A percentile compares a stretch with the other conserved stretches of the same genome.
Evolutionary conservation across 1,140 invertebrate genomes (phyloP).

Genomic region (Zaprionus ghesquierei): DNA sequence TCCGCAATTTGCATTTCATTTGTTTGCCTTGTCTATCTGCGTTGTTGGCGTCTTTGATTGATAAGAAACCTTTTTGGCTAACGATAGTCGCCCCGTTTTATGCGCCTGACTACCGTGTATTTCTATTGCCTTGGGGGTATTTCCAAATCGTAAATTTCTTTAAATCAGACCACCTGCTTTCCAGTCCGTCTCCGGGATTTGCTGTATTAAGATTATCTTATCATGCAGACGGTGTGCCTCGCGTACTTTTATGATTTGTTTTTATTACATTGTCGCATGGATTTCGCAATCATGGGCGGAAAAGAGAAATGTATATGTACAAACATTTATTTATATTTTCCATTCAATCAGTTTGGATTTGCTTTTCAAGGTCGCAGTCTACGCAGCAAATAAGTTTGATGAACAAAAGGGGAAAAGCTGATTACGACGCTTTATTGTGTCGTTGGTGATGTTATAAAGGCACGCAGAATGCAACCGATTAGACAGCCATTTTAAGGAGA

Average conservation of each 20-base stretch:
- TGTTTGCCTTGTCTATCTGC: not conserved
- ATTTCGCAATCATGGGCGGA: conserved; percentile 50
- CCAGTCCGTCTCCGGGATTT: conserved; percentile 46
- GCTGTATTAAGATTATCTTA: conserved; percentile 61
- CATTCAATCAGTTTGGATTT: conserved; percentile 13
- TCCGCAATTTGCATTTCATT: conserved; percentile 10
- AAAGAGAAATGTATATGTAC: not conserved
- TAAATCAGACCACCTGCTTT: conserved; percentile 52
- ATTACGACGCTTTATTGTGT: not conserved
- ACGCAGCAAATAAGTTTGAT: not conserved
- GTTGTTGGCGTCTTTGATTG: conserved; percentile 6
- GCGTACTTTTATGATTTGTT: conserved; percentile 55
- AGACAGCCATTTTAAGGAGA: no score
- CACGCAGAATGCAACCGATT: not conserved
- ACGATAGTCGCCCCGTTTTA: conserved; percentile 2
- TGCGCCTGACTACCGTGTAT: not conserved
- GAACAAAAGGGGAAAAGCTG: not conserved
- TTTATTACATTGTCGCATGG: conserved; percentile 43
- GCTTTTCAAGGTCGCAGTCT: not conserved
- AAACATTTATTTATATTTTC: not conserved
- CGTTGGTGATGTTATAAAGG: not conserved
- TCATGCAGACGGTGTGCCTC: conserved; percentile 14
- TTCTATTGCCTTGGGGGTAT: conserved; percentile 46
- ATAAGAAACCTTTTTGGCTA: conserved; percentile 32
- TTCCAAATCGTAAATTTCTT: conserved; percentile 59